Evolutionary conservation across 2,888 invertebrate species (phyloP).

Genomic region (Pinctada fucata): DNA sequence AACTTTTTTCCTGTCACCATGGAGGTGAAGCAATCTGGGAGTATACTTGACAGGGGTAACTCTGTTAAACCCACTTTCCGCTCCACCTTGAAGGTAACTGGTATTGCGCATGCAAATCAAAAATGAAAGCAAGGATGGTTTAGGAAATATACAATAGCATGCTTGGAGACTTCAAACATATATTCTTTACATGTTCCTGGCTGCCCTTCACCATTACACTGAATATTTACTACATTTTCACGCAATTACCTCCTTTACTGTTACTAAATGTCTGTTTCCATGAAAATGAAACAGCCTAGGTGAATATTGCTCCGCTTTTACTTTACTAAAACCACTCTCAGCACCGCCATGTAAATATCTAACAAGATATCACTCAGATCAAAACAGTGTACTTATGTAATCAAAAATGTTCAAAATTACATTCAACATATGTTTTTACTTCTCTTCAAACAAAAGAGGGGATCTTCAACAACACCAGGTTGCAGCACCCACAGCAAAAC

Average conservation of each 20-base stretch:
- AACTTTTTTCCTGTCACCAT: conserved; percentile 59
- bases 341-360: conserved; percentile 74
- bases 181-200: too few species aligned
- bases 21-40: conserved; percentile 70
- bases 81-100: conserved; percentile 68
- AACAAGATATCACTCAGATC: conserved; percentile 11
- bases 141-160: neutral
- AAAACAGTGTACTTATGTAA: too few species aligned
- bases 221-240: too few species aligned
- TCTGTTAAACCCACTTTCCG: conserved; percentile 71
- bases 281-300: conserved; percentile 72
- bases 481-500: too few species aligned
- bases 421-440: too few species aligned
- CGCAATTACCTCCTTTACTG: conserved; percentile 65
- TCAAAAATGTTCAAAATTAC: too few species aligned
- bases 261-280: conserved; percentile 58
- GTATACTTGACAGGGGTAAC: conserved; percentile 67
- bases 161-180: too few species aligned
- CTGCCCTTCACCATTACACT: too few species aligned
- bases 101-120: neutral
- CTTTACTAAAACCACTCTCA: conserved; percentile 73
- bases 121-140: neutral
- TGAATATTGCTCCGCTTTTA: conserved; percentile 69
- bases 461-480: too few species aligned
- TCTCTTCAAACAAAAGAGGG: too few species aligned